Conservation (phyloP, 1,140 invertebrate genomes). For the Trichomalopsis sarcophagae region DNA sequence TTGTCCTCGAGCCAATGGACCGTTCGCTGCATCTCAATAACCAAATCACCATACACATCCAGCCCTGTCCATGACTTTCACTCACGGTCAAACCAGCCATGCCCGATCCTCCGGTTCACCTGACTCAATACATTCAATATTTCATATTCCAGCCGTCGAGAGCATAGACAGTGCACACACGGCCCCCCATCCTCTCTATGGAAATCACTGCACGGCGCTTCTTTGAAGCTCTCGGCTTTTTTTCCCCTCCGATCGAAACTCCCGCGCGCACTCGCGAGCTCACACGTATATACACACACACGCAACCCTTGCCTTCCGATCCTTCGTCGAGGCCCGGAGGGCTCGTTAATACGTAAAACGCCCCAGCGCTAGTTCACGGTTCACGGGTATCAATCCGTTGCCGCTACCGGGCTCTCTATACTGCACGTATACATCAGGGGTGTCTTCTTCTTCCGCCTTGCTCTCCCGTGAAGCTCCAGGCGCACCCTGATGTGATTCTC, state of each 20-base stretch:
- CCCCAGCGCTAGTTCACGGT: slow-evolving; percentile 19
- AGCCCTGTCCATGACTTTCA: neutral
- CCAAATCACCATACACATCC: too few relatives aligned
- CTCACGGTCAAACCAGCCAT: neutral
- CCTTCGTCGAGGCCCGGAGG: slow-evolving; percentile 4
- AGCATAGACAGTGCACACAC: neutral
- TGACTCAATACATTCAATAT: neutral
- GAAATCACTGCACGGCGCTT: slow-evolving; percentile 3
- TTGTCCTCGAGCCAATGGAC: neutral
- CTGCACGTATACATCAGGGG: neutral
- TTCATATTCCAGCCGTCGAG: neutral
- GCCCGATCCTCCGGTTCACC: neutral
- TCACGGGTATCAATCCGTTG: slow-evolving; percentile 43
- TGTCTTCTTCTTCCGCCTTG: neutral
- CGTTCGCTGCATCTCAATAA: too few relatives aligned
- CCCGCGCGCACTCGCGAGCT: neutral
- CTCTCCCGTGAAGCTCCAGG: neutral
- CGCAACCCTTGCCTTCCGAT: neutral
- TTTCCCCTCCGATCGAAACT: neutral
- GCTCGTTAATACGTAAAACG: slow-evolving; percentile 46
- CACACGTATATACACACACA: neutral
- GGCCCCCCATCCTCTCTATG: neutral
- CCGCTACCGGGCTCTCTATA: neutral
- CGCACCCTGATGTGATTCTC: neutral
- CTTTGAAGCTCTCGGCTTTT: slow-evolving; percentile 19